Evolutionary conservation across 1,140 invertebrate species (phyloP), one percentile per base, ranked within the genome.

Genomic region (Saccostrea echinata): DNA sequence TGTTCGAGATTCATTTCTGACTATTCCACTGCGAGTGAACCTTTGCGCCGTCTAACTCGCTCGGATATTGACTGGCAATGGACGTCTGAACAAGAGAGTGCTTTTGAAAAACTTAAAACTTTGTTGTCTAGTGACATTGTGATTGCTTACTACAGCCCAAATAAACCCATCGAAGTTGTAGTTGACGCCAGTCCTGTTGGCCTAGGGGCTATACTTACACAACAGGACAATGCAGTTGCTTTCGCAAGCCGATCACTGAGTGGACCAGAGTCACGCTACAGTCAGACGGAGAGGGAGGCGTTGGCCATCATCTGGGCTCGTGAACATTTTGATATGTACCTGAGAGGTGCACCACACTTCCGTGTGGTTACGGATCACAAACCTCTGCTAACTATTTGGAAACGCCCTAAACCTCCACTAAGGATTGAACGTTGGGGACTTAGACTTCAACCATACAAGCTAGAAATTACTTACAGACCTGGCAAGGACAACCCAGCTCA

Each of bases 211-310:
- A 83, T 90, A 43, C 81, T 88, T 52, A 84, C 83, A 30, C 86
- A 91, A 52, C 64, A 81, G 4, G 55, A 84, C 94, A 84, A 82
- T 27, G 95, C 68, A 9, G 88, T 93, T 18, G 88, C 89, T 8
- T 93, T 88, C 64, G 88, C 89, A 13, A 90, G 87, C 71, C 27
- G 91, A 86, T 55, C 84, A 43, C n/a, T 93, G 3, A 84, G 85
- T 30, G 53, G 83, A 91, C 0, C 35, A 43, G 35, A 43, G 35
- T 43, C 35, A 6, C 35, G 35, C 35, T 43, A 43, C 35, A 43
- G 35, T 43, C 94, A 94, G 13, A 95, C 93, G 21, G 95, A 96
- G 89, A 91, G 92, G 68, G 94, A 96, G 90, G 92, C 90, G 30
- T 85, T 95, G n/a, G n/a, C n/a, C n/a, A n/a, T n/a, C n/a, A n/a